A percentile compares a stretch with the other conserved stretches of the same genome.
Conservation (phyloP, 2,888 invertebrate species). For the Parapristionchus giblindavisi region DNA sequence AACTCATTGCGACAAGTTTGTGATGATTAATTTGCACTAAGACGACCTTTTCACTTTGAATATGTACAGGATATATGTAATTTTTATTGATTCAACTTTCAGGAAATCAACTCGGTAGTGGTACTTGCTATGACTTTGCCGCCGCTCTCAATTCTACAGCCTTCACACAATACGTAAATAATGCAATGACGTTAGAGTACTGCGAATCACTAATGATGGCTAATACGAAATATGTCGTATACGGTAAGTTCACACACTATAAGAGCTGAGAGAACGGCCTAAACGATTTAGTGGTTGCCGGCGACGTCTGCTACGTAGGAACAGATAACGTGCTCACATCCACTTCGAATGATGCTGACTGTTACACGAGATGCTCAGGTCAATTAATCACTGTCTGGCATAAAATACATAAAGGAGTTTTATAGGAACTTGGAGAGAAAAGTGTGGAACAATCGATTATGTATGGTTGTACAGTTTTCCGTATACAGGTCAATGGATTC, state of each 20-base stretch:
- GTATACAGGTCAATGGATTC: not conserved
- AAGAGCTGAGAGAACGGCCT: not conserved
- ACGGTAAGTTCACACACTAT: not conserved
- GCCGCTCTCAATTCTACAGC: not conserved
- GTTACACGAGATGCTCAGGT: conserved; percentile 2
- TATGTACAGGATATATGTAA: no score
- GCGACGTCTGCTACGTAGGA: not conserved
- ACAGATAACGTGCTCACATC: not conserved
- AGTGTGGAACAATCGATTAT: not conserved
- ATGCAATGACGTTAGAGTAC: not conserved
- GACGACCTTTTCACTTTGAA: not conserved
- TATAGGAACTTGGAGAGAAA: not conserved
- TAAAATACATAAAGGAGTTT: not conserved
- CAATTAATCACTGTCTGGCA: no score
- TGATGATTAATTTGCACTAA: not conserved
- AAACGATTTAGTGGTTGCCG: not conserved
- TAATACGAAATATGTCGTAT: not conserved
- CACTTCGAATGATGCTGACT: not conserved
- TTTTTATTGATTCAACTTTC: no score
- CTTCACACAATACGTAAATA: not conserved
- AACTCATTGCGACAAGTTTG: not conserved
- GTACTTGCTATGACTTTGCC: not conserved
- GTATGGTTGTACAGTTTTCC: not conserved
- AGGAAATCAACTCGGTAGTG: no score
- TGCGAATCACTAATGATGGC: not conserved